Evolutionary conservation across 2,888 invertebrate species (phyloP).

Genomic region (Patella pellucida): DNA sequence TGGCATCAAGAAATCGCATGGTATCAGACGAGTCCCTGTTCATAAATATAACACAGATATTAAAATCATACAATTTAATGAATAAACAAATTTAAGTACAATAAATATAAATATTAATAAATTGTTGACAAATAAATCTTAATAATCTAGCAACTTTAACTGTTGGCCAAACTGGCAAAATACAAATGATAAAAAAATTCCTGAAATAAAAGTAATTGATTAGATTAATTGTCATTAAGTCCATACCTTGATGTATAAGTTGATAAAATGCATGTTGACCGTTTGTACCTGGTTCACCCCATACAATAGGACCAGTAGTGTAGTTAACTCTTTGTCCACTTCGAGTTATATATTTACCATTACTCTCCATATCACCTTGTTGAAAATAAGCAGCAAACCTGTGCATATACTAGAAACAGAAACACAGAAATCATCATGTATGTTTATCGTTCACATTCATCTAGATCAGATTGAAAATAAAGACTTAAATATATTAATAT

Average conservation of each 20-base stretch:
- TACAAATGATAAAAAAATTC: too few relatives aligned
- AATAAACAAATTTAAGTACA: not conserved
- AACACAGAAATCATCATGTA: too few relatives aligned
- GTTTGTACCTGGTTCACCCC: slow-evolving; percentile 99
- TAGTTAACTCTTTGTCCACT: slow-evolving; percentile 73
- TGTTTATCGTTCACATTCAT: too few relatives aligned
- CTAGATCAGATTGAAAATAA: too few relatives aligned
- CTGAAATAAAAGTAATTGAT: too few relatives aligned
- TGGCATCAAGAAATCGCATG: slow-evolving; percentile 96
- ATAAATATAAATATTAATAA: not conserved
- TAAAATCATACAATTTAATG: not conserved
- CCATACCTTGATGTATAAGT: slow-evolving; percentile 90
- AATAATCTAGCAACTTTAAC: too few relatives aligned
- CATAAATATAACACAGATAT: slow-evolving; percentile 2
- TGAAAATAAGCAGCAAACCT: slow-evolving; percentile 99
- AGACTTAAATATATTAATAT: too few relatives aligned
- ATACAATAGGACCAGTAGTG: slow-evolving; percentile 84
- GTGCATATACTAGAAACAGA: slow-evolving; percentile 81
- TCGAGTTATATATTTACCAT: slow-evolving; percentile 85
- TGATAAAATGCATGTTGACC: slow-evolving; percentile 99
- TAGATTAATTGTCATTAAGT: not conserved
- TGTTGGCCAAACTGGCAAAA: too few relatives aligned
- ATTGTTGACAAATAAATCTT: too few relatives aligned
- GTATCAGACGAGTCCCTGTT: slow-evolving; percentile 84
- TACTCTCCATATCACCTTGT: slow-evolving; percentile 99